phyloP scores from a whole-genome alignment of 2,113 vertebrate species.

The Leptobrachium leishanense region DNA sequence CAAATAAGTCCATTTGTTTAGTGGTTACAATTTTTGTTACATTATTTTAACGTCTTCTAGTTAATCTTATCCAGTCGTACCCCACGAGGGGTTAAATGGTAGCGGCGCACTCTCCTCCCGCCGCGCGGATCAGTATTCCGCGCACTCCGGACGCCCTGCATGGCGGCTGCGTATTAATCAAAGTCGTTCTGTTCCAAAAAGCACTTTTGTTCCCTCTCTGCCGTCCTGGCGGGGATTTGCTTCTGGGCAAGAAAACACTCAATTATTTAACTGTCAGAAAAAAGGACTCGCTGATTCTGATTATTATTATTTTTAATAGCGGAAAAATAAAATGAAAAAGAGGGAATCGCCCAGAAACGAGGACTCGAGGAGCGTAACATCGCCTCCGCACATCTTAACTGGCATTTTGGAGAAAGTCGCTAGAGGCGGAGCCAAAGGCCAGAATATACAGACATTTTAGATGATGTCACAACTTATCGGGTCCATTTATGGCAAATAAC shows the following conservation, averaged over 20 bases:
- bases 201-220: conserved; percentile 11
- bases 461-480: too few relatives aligned
- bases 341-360: background rate
- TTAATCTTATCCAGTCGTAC: too few relatives aligned
- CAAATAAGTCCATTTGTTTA: too few relatives aligned
- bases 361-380: background rate
- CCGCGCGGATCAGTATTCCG: background rate
- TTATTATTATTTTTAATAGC: conserved; percentile 12
- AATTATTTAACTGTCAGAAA: conserved; percentile 27
- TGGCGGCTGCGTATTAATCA: conserved; percentile 11
- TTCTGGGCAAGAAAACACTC: conserved; percentile 23
- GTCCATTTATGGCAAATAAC: too few relatives aligned
- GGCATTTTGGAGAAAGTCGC: background rate
- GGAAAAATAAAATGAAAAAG: conserved; percentile 9
- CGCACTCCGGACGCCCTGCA: background rate
- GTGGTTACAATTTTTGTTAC: too few relatives aligned
- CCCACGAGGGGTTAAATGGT: background rate
- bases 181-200: background rate
- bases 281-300: background rate
- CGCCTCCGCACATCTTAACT: background rate
- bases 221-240: conserved; percentile 1
- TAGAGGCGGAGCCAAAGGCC: background rate
- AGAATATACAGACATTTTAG: too few relatives aligned
- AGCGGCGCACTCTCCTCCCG: background rate
- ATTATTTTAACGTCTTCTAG: too few relatives aligned